Conservation (phyloP, 2,797 vertebrate species). For the Pteronotus mesoamericanus region DNA sequence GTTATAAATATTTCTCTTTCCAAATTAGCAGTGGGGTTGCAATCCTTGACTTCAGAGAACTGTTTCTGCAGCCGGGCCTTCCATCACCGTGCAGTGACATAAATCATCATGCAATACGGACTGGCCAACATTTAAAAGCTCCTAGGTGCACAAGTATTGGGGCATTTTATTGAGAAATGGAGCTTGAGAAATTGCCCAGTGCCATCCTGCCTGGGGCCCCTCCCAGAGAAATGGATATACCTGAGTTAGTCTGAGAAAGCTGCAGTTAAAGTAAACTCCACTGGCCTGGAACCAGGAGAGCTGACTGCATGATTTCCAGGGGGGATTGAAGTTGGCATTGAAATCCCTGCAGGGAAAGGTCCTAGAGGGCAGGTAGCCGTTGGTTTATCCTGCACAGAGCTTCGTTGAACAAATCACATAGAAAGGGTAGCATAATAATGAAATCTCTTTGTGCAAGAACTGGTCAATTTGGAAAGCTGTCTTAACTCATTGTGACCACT, state of each 20-base stretch:
- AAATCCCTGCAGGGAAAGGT: constrained; percentile 44
- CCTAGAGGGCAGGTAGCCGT: constrained; percentile 46
- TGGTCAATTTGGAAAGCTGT: constrained; percentile 69
- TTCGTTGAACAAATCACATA: constrained; percentile 52
- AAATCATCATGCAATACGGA: constrained; percentile 50
- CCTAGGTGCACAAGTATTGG: constrained; percentile 61
- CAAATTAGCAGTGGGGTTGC: constrained; percentile 37
- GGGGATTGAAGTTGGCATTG: background rate
- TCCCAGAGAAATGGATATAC: constrained; percentile 2
- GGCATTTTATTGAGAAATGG: constrained; percentile 65
- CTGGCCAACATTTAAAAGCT: constrained; percentile 58
- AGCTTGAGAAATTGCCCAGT: constrained; percentile 57
- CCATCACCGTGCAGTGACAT: constrained; percentile 57
- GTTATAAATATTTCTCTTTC: constrained; percentile 63
- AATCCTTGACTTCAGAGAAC: constrained; percentile 63
- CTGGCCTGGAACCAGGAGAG: background rate
- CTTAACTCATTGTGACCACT: constrained; percentile 66
- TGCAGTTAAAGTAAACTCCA: constrained; percentile 19
- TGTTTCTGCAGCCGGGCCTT: constrained; percentile 32
- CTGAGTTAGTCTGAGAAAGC: background rate
- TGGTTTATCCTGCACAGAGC: constrained; percentile 37
- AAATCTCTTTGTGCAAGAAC: constrained; percentile 51
- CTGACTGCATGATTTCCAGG: background rate
- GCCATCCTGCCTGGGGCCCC: background rate
- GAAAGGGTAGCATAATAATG: constrained; percentile 60